phyloP scores from a whole-genome alignment of 2,888 invertebrate species.

The Brenthis ino region DNA sequence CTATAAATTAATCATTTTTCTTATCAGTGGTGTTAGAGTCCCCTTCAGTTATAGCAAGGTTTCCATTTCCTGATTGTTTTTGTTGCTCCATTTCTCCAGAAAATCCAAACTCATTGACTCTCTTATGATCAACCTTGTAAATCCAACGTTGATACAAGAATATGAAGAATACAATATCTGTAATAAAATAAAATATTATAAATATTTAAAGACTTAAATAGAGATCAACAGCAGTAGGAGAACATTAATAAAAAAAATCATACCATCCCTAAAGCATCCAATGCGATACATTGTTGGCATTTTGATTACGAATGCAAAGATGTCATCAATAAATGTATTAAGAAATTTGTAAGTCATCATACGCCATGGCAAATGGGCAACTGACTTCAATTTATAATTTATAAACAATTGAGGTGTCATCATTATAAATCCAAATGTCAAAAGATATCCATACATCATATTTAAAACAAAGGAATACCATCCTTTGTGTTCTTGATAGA shows the following conservation, averaged over 20 bases:
- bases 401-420: conserved; percentile 99
- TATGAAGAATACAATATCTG: conserved; percentile 98
- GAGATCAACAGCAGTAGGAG: neutral
- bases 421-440: conserved; percentile 99
- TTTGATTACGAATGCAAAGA: conserved; percentile 99
- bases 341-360: conserved; percentile 99
- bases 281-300: conserved; percentile 99
- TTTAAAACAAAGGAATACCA: conserved; percentile 99
- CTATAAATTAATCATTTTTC: conserved; percentile 69
- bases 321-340: conserved; percentile 99
- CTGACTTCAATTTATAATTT: conserved; percentile 99
- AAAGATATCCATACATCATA: conserved; percentile 98
- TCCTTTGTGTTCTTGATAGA: conserved; percentile 98
- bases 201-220: conserved; percentile 10
- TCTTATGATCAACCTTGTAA: conserved; percentile 96
- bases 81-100: conserved; percentile 93
- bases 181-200: conserved; percentile 49
- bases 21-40: conserved; percentile 60
- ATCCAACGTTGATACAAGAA: conserved; percentile 99
- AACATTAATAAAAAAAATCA: conserved; percentile 44
- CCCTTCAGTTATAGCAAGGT: conserved; percentile 62
- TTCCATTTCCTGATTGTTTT: conserved; percentile 58
- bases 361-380: conserved; percentile 99
- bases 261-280: conserved; percentile 98
- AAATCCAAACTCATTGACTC: conserved; percentile 99